A percentile compares a stretch with the other conserved stretches of the same genome.
Conservation (phyloP, 2,888 invertebrate genomes). For the Odontomyia ornata region DNA sequence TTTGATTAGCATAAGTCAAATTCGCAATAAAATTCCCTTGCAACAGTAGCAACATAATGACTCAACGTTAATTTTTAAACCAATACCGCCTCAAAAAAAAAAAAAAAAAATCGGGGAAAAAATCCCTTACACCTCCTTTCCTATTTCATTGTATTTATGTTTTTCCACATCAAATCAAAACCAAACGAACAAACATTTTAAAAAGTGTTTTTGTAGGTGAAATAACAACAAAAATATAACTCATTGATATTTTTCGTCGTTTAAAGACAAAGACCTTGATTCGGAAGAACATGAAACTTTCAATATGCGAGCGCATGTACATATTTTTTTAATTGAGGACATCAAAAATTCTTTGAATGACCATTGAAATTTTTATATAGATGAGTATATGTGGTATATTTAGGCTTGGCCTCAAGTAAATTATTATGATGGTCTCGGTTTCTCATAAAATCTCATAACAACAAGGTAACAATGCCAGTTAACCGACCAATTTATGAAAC, state of each 20-base stretch:
- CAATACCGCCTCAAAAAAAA: too few species aligned
- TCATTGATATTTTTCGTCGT: constrained; percentile 7
- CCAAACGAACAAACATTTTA: constrained; percentile 3
- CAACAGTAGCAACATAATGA: too few species aligned
- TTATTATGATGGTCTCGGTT: constrained; percentile 26
- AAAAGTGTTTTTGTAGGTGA: constrained; percentile 1
- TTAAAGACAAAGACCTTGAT: constrained; percentile 40
- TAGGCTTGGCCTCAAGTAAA: constrained; percentile 38
- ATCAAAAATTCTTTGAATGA: constrained; percentile 31
- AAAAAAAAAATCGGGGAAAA: too few species aligned
- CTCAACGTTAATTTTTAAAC: too few species aligned
- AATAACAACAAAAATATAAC: not conserved
- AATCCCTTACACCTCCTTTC: too few species aligned
- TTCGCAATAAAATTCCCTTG: too few species aligned
- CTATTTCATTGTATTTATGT: too few species aligned
- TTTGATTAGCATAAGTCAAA: too few species aligned
- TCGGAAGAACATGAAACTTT: constrained; percentile 28
- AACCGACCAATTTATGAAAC: constrained; percentile 30
- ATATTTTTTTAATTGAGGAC: constrained; percentile 14
- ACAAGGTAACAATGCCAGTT: constrained; percentile 34
- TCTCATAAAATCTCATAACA: constrained; percentile 18
- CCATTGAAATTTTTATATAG: constrained; percentile 20
- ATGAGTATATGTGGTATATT: not conserved
- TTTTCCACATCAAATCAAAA: constrained; percentile 6
- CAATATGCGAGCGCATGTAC: too few species aligned